A percentile compares a stretch with the other conserved stretches of the same genome.
Evolutionary conservation across 2,888 invertebrate genomes (phyloP).

Genomic region (Ametastegia equiseti): DNA sequence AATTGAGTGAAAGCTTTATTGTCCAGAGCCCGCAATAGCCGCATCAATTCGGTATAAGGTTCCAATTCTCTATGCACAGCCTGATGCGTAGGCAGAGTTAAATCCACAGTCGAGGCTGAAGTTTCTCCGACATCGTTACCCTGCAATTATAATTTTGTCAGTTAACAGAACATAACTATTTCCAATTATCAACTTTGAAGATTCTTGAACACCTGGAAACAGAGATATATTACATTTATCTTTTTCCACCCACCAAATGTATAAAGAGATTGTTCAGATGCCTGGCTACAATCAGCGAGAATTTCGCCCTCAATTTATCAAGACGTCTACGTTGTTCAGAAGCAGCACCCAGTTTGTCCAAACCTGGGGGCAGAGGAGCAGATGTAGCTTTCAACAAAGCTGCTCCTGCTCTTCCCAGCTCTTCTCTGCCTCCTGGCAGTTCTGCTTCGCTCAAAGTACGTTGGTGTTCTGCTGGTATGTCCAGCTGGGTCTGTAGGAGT

Average conservation of each 20-base stretch:
- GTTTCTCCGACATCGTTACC: constrained; percentile 85
- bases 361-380: constrained; percentile 68
- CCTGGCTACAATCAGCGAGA: constrained; percentile 89
- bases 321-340: constrained; percentile 89
- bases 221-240: constrained; percentile 2
- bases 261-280: constrained; percentile 97
- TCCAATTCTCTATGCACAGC: constrained; percentile 91
- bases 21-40: constrained; percentile 93
- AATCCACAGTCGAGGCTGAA: constrained; percentile 74
- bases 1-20: constrained; percentile 89
- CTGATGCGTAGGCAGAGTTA: constrained; percentile 86
- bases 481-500: constrained; percentile 80
- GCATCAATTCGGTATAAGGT: constrained; percentile 94
- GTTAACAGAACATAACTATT: constrained; percentile 32
- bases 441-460: constrained; percentile 85
- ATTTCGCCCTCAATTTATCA: constrained; percentile 87
- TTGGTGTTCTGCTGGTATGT: constrained; percentile 83
- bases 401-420: constrained; percentile 84
- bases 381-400: constrained; percentile 85
- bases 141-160: constrained; percentile 66
- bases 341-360: constrained; percentile 82
- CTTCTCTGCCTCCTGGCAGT: constrained; percentile 81
- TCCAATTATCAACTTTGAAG: not conserved
- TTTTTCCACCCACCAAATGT: constrained; percentile 87
- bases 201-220: not conserved